A percentile compares a stretch with the other conserved stretches of the same genome.
These are phyloP conservation scores for Micrasema longulum DNA, from an alignment of 1,140 invertebrate species.

Conservation along the genomic window DNA sequence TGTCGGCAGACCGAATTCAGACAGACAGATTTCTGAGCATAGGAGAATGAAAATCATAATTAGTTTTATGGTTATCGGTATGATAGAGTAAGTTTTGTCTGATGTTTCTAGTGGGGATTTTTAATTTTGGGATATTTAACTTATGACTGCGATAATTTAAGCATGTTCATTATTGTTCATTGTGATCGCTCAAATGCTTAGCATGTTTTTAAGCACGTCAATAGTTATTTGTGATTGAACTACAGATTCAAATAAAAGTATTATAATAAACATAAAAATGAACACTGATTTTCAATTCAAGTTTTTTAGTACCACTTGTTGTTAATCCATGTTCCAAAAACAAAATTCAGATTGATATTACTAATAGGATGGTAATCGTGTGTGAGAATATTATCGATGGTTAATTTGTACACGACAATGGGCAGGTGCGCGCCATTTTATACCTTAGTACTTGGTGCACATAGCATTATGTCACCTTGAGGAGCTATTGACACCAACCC, in stretches of 20 bases:
- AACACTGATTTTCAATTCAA: not conserved
- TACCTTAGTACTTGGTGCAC: not conserved
- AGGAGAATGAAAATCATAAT: too few species aligned
- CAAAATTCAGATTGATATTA: not conserved
- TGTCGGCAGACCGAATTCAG: not conserved
- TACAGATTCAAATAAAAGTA: too few species aligned
- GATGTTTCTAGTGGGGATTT: too few species aligned
- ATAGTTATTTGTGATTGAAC: too few species aligned
- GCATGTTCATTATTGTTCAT: too few species aligned
- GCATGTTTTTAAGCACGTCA: too few species aligned
- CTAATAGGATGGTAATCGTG: slow-evolving; percentile 23
- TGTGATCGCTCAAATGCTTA: too few species aligned
- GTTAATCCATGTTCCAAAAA: not conserved
- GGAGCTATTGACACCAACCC: not conserved
- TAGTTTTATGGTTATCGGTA: too few species aligned
- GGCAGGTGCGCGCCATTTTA: not conserved
- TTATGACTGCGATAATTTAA: too few species aligned
- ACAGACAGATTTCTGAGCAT: not conserved
- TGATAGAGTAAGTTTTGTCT: too few species aligned
- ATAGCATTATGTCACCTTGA: not conserved
- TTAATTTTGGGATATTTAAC: too few species aligned
- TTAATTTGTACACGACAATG: slow-evolving; percentile 7
- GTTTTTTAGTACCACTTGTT: not conserved
- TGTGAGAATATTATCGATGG: slow-evolving; percentile 26
- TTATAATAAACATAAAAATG: not conserved